Evolutionary conservation across 1,140 invertebrate species (phyloP), one percentile per base, ranked within the genome.

Genomic region (Cotesia typhae): DNA sequence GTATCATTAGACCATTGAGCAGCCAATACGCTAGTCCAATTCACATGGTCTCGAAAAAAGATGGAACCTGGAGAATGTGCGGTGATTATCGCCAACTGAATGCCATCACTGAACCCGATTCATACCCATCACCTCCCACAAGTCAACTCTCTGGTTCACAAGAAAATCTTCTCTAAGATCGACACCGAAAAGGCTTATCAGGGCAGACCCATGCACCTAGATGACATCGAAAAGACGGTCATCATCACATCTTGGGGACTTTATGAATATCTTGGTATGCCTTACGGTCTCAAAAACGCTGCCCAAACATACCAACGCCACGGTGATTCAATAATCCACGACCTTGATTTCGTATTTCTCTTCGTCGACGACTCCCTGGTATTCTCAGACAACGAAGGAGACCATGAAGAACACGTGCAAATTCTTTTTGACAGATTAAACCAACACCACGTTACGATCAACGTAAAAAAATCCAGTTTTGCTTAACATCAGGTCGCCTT

Each of bases 31-130:
- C 82, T 7, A 80, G 78, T 36, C 82, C 83, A 17, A 60, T 86
- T 12, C 81, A 87, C 67, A 77, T 88, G 72, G 83, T 83, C 1
- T 74, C 74, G 5, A 88, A 88, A 74, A 76, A 77, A 66, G 75
- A 77, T 66, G 83, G 81, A 0, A 73, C 74, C 7, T 84, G 78
- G 76, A 70, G 84, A 38, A 76, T 79, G 2, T 82, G 80, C 70
- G 82, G 84, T 0, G 85, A 88, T 70, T 88, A 81, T 71, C 75
- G 81, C n/a, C 61, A 63, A 14, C 72, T 88, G 0, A 89, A 88
- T 73, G 51, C 74, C 4, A 51, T 76, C 9, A 87, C 84, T 4
- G 71, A 77, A 12, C 73, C 77, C 4, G 84, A 87, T 70, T 37
- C 68, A 4, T 85, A 81, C 67, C 81, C 78, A 53, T 60, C 83